Percentiles rank a stretch among this genome's conserved stretches.
Evolutionary conservation across 2,888 invertebrate genomes (phyloP).

Genomic region (Xestia sexstrigata): DNA sequence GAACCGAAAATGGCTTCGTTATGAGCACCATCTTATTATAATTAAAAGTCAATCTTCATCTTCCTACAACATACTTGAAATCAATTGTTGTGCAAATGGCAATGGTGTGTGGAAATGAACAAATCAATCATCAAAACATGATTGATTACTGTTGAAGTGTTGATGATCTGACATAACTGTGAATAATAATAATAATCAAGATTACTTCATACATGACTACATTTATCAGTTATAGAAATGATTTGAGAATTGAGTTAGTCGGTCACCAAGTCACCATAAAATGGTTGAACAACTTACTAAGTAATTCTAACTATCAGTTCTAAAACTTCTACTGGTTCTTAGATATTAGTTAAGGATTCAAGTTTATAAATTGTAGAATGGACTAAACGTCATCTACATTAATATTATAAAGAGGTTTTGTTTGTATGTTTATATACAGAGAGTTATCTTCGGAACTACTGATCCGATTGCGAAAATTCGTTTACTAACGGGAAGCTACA

Average conservation of each 20-base stretch:
- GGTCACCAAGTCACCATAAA: not conserved
- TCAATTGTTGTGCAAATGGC: conserved; percentile 39
- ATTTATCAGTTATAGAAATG: not conserved
- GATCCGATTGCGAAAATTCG: too few relatives aligned
- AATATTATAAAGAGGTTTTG: too few relatives aligned
- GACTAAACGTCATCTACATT: too few relatives aligned
- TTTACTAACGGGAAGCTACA: too few relatives aligned
- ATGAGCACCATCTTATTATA: not conserved
- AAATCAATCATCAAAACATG: conserved; percentile 33
- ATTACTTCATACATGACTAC: conserved; percentile 15
- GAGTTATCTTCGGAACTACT: too few relatives aligned
- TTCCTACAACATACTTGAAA: conserved; percentile 8
- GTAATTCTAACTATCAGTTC: not conserved
- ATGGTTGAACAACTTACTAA: not conserved
- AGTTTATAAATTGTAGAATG: too few relatives aligned
- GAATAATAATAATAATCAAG: conserved; percentile 3
- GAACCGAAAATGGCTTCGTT: not conserved
- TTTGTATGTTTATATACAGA: too few relatives aligned
- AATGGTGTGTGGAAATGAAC: conserved; percentile 20
- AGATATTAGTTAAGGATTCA: not conserved
- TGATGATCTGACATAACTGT: conserved; percentile 35
- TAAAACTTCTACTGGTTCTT: not conserved
- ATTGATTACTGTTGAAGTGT: conserved; percentile 32
- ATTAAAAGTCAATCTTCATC: not conserved
- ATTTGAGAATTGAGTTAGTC: not conserved